These are phyloP conservation scores for Cataglyphis altisquamis DNA, from an alignment of 2,888 invertebrate species.

Conservation along the genomic window DNA sequence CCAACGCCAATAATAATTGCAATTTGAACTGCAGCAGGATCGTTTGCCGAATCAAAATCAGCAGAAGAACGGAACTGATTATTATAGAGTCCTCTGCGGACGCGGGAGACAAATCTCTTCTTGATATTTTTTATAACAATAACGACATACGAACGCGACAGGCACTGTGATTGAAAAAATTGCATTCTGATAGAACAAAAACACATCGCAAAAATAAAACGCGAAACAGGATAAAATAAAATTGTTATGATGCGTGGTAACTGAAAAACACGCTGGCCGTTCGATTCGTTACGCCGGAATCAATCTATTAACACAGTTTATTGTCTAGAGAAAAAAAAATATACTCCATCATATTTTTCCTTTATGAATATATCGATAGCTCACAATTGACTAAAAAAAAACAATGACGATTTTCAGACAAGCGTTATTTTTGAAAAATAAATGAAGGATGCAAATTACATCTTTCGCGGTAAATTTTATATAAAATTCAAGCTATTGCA, in stretches of 20 bases:
- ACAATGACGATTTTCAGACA: constrained; percentile 13
- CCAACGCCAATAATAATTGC: constrained; percentile 43
- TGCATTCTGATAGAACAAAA: constrained; percentile 44
- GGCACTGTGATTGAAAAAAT: constrained; percentile 49
- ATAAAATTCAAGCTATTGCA: not conserved
- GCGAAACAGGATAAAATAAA: constrained; percentile 35
- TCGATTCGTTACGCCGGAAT: constrained; percentile 44
- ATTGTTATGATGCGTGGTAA: constrained; percentile 47
- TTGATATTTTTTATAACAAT: constrained; percentile 47
- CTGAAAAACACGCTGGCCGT: constrained; percentile 44
- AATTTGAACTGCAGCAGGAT: constrained; percentile 5
- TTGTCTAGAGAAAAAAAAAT: constrained; percentile 35
- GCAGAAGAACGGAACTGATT: constrained; percentile 23
- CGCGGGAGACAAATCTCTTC: constrained; percentile 14
- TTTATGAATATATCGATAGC: not conserved
- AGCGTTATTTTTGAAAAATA: not conserved
- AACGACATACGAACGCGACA: not conserved
- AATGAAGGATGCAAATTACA: not conserved
- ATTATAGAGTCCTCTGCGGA: not conserved
- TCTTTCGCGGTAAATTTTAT: not conserved
- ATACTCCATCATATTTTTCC: not conserved
- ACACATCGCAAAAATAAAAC: constrained; percentile 41
- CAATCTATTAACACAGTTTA: constrained; percentile 45
- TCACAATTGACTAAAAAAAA: not conserved
- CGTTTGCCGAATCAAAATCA: not conserved